Evolutionary conservation across 2,113 vertebrate genomes (phyloP), one percentile per base, ranked within the genome.

Genomic region (Pyxicephalus adspersus): DNA sequence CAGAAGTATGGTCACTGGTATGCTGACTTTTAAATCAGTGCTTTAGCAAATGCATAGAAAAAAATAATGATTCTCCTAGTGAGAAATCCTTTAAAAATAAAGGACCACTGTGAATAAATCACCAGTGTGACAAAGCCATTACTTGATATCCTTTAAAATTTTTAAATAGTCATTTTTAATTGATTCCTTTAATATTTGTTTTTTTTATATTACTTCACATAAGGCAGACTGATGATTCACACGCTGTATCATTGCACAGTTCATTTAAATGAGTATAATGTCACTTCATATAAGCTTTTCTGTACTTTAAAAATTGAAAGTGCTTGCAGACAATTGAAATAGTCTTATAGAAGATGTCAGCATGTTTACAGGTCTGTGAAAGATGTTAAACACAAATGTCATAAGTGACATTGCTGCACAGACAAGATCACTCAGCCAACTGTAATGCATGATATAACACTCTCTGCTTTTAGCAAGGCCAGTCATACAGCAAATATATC

Each of bases 301-400:
- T n/a, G 64, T 34, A 65, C 29, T 20, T 29, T 31, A 34, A 38
- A 38, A 6, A 71, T 54, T 28, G 13, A 61, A 11, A 61, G 58
- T 61, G 11, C 58, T 22, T 61, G n/a, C 67, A 68, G 45, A 68
- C 45, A 68, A 22, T 16, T 3, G 23, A 54, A 54, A 54, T 71
- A 71, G 51, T 54, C 67, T 11, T 71, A 50, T 71, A 71, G 50
- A 17, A 17, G 23, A 54, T 71, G 67, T 71, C 50, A 71, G 50
- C 67, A 19, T 8, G 6, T 71, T 71, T 71, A 54, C 38, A 54
- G 54, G 67, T 54, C 67, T 54, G 28, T 28, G 67, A 71, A 71
- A 22, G 38, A 54, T 71, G 67, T 71, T 70, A 70, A 70, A 70
- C 50, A 52, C 50, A 70, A 23, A 61, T 61, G 64, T 65, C 64